Base-by-base conservation (phyloP, 2,113 vertebrate species). In the Cephalopholis sonnerati region DNA sequence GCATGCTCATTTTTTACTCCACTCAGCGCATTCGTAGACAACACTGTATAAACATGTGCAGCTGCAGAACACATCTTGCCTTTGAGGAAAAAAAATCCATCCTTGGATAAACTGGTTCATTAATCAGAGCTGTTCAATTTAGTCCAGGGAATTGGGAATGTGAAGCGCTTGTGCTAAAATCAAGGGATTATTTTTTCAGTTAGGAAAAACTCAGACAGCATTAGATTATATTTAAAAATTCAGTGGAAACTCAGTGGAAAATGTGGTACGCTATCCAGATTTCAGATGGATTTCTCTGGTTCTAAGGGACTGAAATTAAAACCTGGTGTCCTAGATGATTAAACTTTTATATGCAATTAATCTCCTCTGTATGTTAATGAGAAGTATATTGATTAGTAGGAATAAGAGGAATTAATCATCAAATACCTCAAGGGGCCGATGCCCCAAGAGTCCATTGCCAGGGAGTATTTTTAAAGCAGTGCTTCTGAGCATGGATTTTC, bases 11-110 rank as follows among this genome's bases (percentile, higher is more conserved):
- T 65, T 76, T 48, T 75, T 27, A 44, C 50, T 73, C 27, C 18
- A 39, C 15, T 50, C 10, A 4, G 1, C 53, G 46, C 25, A 44
- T 66, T 46, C 5, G 20, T 15, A 24, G 41, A 36, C 55, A 41
- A 17, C 22, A 39, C 74, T 58, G 32, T 46, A 29, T 50, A 70
- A 48, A 67, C 2, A 24, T 18, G 3, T 50, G 55, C 61, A 50
- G 64, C 78, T 84, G 74, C 39, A 57, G 65, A 79, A 71, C 10
- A 29, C 36, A 74, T 85, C 20, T 70, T 9, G 65, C 17, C 54
- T 27, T 36, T 59, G 48, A 79, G 41, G n/a, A 61, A 61, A 69
- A 78, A 59, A 62, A 20, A 66, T 58, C 16, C 3, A 54, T 70
- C 15, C 10, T 29, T 64, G 25, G 2, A 71, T 36, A 8, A 7